Percentiles rank a stretch among this genome's conserved stretches.
phyloP scores from a whole-genome alignment of 2,113 vertebrate genomes.

The Burhinus oedicnemus region DNA sequence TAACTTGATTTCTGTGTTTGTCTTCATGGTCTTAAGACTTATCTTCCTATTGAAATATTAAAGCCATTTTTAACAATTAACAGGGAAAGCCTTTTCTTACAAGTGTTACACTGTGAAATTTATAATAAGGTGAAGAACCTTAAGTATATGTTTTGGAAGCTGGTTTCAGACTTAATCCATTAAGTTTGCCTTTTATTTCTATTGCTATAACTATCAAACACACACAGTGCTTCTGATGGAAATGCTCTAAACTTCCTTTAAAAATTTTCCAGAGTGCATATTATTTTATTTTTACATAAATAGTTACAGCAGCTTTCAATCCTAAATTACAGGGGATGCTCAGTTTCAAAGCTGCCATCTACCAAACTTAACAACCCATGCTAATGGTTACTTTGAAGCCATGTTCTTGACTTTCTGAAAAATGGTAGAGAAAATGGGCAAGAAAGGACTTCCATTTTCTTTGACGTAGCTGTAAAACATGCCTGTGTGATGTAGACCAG shows the following conservation, averaged over 20 bases:
- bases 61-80: background rate
- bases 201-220: background rate
- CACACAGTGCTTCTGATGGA: background rate
- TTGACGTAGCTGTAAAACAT: background rate
- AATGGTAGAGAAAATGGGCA: background rate
- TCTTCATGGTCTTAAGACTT: background rate
- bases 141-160: background rate
- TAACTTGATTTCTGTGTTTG: background rate
- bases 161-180: background rate
- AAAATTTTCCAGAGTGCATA: background rate
- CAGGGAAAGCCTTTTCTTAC: background rate
- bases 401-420: background rate
- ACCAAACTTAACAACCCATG: background rate
- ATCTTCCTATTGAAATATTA: background rate
- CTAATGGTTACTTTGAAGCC: background rate
- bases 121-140: background rate
- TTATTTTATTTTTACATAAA: constrained; percentile 26
- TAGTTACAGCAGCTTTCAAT: background rate
- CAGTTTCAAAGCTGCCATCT: background rate
- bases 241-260: background rate
- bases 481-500: background rate
- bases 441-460: background rate
- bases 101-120: background rate
- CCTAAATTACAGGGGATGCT: background rate
- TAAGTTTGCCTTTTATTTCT: background rate